Evolutionary conservation across 2,797 vertebrate species (phyloP).

Genomic region (Sebastes minor): DNA sequence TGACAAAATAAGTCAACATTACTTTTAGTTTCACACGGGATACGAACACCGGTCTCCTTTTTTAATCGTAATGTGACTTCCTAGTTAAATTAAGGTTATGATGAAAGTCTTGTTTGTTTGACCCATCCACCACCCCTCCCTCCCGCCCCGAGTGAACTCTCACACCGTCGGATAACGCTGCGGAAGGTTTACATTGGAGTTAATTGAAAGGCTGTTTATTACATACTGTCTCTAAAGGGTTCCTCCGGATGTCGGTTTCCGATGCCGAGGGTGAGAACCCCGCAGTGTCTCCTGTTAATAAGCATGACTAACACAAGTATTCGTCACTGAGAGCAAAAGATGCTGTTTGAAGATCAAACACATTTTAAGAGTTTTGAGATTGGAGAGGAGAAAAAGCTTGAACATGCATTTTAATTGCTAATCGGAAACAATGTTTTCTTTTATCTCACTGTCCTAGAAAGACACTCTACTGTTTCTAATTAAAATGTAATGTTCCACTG

Average conservation of each 20-base stretch:
- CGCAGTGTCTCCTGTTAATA: background rate
- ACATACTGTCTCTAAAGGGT: too few relatives aligned
- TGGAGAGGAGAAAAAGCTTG: background rate
- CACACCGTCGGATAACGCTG: accelerated
- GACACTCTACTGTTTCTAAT: conserved; percentile 48
- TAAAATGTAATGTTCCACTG: conserved; percentile 59
- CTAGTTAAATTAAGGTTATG: too few relatives aligned
- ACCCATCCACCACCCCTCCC: too few relatives aligned
- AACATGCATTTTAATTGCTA: background rate
- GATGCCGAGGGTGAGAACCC: background rate
- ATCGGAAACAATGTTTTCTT: conserved; percentile 18
- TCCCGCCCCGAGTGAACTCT: too few relatives aligned
- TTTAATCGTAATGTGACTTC: too few relatives aligned
- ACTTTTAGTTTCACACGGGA: too few relatives aligned
- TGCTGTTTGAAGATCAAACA: conserved; percentile 21
- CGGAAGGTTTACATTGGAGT: too few relatives aligned
- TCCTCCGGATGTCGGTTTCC: too few relatives aligned
- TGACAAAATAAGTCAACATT: too few relatives aligned
- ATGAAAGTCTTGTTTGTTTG: too few relatives aligned
- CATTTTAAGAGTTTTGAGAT: background rate
- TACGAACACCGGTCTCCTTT: too few relatives aligned
- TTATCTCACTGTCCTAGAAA: conserved; percentile 34
- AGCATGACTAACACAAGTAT: background rate
- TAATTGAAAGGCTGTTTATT: too few relatives aligned
- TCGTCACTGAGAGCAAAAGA: background rate